Conservation (phyloP, 2,797 vertebrate species). For the Pteronotus mesoamericanus region DNA sequence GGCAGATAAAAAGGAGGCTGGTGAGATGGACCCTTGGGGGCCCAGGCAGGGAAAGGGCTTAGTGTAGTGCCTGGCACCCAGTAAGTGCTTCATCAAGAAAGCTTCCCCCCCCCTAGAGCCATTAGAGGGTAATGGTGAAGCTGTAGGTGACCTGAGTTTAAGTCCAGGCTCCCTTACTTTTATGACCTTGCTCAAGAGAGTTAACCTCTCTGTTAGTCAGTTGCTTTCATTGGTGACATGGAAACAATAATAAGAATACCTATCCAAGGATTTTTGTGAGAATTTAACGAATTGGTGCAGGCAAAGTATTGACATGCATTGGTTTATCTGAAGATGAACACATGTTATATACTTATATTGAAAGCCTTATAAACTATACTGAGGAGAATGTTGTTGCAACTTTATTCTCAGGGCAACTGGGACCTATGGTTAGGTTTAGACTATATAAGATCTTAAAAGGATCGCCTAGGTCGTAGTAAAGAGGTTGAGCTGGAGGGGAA, state of each 20-base stretch:
- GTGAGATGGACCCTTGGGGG: not conserved
- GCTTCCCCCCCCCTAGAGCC: not conserved
- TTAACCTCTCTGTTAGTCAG: not conserved
- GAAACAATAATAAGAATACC: not conserved
- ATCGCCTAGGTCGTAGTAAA: not conserved
- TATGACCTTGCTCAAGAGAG: not conserved
- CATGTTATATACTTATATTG: not conserved
- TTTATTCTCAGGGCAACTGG: not conserved
- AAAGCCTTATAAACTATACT: not conserved
- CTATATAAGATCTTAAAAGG: not conserved
- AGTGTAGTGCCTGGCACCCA: not conserved
- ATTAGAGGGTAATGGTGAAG: not conserved
- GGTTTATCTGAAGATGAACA: not conserved
- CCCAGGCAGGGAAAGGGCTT: not conserved
- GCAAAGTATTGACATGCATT: not conserved
- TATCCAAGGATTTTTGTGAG: not conserved
- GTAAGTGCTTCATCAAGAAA: not conserved
- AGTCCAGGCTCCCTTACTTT: not conserved
- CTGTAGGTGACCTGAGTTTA: not conserved
- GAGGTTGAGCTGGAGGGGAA: not conserved
- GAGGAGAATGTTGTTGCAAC: not conserved
- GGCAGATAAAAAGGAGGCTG: not conserved
- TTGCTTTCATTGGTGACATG: not conserved
- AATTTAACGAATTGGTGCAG: not conserved
- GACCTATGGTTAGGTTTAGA: not conserved